phyloP scores from a whole-genome alignment of 1,140 invertebrate species.

The Cherax destructor region DNA sequence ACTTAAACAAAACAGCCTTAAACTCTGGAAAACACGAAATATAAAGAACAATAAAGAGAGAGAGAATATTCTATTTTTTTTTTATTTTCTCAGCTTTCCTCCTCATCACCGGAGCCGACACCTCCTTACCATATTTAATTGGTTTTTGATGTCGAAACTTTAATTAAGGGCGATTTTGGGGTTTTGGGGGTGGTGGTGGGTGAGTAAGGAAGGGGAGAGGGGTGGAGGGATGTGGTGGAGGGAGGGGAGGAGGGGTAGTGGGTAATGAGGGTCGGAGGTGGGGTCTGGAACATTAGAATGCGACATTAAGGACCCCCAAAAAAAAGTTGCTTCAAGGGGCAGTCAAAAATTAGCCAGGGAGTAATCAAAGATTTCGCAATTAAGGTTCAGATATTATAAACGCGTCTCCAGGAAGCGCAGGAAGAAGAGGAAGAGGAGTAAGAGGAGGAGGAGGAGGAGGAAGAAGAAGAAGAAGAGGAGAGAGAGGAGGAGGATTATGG shows the following conservation, averaged over 20 bases:
- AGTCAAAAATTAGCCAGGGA: slow-evolving; percentile 64
- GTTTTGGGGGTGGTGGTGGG: too few relatives aligned
- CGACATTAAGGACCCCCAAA: slow-evolving; percentile 66
- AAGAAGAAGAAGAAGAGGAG: background rate
- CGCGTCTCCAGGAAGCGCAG: slow-evolving; percentile 1
- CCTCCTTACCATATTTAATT: slow-evolving; percentile 70
- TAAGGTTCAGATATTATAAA: slow-evolving; percentile 70
- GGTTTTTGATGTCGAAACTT: slow-evolving; percentile 71
- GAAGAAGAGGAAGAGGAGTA: too few relatives aligned
- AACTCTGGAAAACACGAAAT: slow-evolving; percentile 25
- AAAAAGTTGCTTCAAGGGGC: slow-evolving; percentile 68
- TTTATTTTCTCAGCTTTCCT: slow-evolving; percentile 16
- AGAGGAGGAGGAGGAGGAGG: background rate
- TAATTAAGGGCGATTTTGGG: slow-evolving; percentile 48
- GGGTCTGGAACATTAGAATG: slow-evolving; percentile 61
- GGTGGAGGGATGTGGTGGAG: too few relatives aligned
- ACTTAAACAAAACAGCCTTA: background rate
- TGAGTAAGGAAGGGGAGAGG: too few relatives aligned
- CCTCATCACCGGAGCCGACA: slow-evolving; percentile 33
- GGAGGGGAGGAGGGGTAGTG: background rate
- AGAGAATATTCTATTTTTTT: slow-evolving; percentile 68
- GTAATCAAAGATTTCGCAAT: slow-evolving; percentile 71
- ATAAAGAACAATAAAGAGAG: slow-evolving; percentile 59
- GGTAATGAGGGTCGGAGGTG: slow-evolving; percentile 60
- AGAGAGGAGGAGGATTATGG: too few relatives aligned